Evolutionary conservation across 2,797 vertebrate species (phyloP).

Genomic region (Acanthurus lineatus): DNA sequence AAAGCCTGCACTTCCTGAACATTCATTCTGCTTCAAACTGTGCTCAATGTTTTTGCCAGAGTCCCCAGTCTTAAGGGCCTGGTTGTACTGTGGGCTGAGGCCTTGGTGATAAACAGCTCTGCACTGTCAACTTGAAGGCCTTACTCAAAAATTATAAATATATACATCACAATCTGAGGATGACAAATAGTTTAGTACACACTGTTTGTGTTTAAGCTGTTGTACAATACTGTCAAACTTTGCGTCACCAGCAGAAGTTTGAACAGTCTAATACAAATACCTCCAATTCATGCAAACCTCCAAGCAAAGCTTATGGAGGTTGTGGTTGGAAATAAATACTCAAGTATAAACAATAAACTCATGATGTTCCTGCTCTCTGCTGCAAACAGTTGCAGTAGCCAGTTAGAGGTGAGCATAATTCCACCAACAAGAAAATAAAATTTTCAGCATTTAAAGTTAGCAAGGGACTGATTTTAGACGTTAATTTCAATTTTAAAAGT

Average conservation of each 20-base stretch:
- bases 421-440: background rate
- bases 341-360: background rate
- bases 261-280: constrained; percentile 56
- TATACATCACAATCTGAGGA: background rate
- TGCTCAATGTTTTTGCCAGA: constrained; percentile 20
- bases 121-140: background rate
- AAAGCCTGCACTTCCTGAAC: constrained; percentile 59
- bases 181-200: background rate
- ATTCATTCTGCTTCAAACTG: constrained; percentile 24
- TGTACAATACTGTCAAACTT: background rate
- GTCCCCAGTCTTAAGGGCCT: constrained; percentile 21
- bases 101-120: constrained; percentile 16
- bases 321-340: constrained; percentile 48
- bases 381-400: background rate
- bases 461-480: too few species aligned
- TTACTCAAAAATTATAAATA: background rate
- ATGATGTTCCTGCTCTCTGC: background rate
- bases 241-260: constrained; percentile 26
- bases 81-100: background rate
- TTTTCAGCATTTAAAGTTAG: too few species aligned
- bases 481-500: too few species aligned
- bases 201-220: background rate
- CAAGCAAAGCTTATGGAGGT: constrained; percentile 12
- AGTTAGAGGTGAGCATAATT: background rate
- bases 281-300: constrained; percentile 13